Evolutionary conservation across 2,888 invertebrate species (phyloP), one percentile per base, ranked within the genome.

Genomic region (Cryptocephalus moraei): DNA sequence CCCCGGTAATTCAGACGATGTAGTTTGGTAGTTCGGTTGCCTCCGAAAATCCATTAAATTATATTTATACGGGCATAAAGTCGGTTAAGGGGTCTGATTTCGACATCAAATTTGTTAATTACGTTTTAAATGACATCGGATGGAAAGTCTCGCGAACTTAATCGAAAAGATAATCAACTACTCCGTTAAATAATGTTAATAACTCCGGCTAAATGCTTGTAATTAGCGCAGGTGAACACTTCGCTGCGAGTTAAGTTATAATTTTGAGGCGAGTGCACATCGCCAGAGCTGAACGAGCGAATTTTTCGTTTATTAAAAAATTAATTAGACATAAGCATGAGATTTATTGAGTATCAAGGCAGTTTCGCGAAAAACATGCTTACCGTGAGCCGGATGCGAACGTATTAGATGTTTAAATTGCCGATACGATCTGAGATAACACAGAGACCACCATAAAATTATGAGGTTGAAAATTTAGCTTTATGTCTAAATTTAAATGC

Each of bases 141-240:
- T 47, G 22, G 22, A 22, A 22, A 44, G 41, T 46, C 47, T 48
- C 41, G 50, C 50, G 41, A 47, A 49, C 43, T 52, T 48, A 52
- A 52, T 49, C 48, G 42, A 10, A 38, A 32, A 49, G 52, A 49
- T 51, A 49, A 51, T 51, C 51, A 45, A 46, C 46, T 42, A 42
- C 44, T 50, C 43, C 49, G 45, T 50, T 48, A 46, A 52, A 48
- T 48, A 48, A 52, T 50, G 50, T 48, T 52, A 52, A 52, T 50
- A 50, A 48, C 45, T 49, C 34, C 42, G 45, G 46, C 46, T 47
- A 48, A 48, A 46, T 49, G 48, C 46, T 43, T 32, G 49, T 49
- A 53, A 53, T 53, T 51, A 51, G 42, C 43, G 51, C 53, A 53
- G 53, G 53, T 53, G 53, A 53, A 32, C 39, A 41, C 32, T 45